A percentile compares a stretch with the other conserved stretches of the same genome.
Evolutionary conservation across 2,797 vertebrate genomes (phyloP).

Genomic region (Oreochromis grahami): DNA sequence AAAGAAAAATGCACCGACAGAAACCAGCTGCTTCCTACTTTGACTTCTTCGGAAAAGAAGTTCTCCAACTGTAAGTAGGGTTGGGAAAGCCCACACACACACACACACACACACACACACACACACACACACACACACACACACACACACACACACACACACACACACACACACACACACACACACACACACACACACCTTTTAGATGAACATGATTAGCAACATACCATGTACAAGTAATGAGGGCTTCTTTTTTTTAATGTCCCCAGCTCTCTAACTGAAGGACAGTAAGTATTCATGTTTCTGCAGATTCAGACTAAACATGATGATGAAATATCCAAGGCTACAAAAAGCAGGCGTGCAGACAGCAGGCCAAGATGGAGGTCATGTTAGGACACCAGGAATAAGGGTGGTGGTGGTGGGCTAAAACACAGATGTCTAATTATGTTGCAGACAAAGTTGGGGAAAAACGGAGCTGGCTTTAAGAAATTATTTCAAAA

Average conservation of each 20-base stretch:
- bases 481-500: slow-evolving; percentile 46
- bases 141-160: not conserved
- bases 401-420: not conserved
- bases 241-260: not conserved
- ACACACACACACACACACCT: not conserved
- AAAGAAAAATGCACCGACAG: slow-evolving; percentile 14
- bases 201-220: not conserved
- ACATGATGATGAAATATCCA: not conserved
- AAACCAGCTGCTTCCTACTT: slow-evolving; percentile 65
- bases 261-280: not conserved
- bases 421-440: slow-evolving; percentile 53
- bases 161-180: not conserved
- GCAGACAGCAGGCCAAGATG: not conserved
- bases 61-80: slow-evolving; percentile 16
- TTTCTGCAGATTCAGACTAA: not conserved
- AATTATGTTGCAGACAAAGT: slow-evolving; percentile 55
- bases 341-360: not conserved
- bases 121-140: not conserved
- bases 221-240: not conserved
- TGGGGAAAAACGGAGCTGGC: slow-evolving; percentile 35
- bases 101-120: not conserved
- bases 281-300: not conserved
- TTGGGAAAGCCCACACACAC: slow-evolving; percentile 14
- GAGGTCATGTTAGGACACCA: slow-evolving; percentile 47
- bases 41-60: slow-evolving; percentile 36